Evolutionary conservation across 2,113 vertebrate species (phyloP).

Genomic region (Symphodus melops): DNA sequence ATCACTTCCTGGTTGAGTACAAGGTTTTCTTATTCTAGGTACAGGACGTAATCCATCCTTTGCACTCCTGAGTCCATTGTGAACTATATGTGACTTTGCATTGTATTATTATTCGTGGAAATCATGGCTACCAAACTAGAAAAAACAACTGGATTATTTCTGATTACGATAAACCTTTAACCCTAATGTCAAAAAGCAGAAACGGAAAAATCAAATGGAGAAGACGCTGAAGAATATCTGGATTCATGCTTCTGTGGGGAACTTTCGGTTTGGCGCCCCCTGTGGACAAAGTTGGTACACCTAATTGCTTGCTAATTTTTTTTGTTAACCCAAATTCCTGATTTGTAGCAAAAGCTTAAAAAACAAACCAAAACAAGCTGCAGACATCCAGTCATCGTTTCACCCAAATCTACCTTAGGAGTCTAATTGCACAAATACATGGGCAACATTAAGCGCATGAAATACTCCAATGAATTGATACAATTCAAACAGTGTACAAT

Average conservation of each 20-base stretch:
- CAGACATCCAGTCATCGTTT: no score
- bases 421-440: no score
- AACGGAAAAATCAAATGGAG: not conserved
- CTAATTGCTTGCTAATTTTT: no score
- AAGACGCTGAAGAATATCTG: not conserved
- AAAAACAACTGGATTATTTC: not conserved
- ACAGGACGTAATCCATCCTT: not conserved
- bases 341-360: no score
- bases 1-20: slow-evolving; percentile 1
- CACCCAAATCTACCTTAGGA: no score
- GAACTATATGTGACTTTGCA: no score
- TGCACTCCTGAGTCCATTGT: not conserved
- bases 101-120: not conserved
- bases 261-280: not conserved
- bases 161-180: not conserved
- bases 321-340: no score
- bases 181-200: not conserved
- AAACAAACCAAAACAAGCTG: no score
- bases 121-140: not conserved
- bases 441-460: no score
- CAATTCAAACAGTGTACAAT: no score
- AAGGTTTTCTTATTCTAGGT: not conserved
- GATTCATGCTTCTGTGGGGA: not conserved
- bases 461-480: no score
- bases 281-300: no score